These are phyloP conservation scores for Trogon surrucura DNA, from an alignment of 2,113 vertebrate genomes.

Conservation along the genomic window DNA sequence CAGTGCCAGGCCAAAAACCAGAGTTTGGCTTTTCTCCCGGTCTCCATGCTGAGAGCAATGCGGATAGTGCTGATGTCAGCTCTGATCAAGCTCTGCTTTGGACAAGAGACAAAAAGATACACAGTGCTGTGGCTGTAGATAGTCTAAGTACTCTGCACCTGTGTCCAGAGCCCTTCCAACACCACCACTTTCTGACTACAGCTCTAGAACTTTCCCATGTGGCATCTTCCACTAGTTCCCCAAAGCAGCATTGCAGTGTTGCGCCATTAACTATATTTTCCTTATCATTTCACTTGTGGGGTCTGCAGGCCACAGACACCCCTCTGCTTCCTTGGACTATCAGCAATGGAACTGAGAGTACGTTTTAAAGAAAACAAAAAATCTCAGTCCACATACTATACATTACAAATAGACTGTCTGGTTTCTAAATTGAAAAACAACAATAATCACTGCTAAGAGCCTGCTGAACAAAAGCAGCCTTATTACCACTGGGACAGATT, in stretches of 20 bases:
- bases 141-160: not conserved
- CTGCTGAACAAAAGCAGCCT: conserved; percentile 49
- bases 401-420: conserved; percentile 60
- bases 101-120: not conserved
- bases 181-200: not conserved
- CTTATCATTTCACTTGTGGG: not conserved
- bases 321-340: not conserved
- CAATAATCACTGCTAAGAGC: conserved; percentile 47
- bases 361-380: not conserved
- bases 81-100: not conserved
- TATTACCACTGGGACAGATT: conserved; percentile 48
- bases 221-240: not conserved
- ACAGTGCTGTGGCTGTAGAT: not conserved
- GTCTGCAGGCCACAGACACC: not conserved
- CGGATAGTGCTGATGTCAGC: not conserved
- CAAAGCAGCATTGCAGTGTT: not conserved
- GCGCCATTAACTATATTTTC: not conserved
- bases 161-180: not conserved
- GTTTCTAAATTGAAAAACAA: conserved; percentile 52
- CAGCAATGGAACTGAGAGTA: not conserved
- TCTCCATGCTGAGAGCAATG: not conserved
- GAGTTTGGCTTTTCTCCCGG: not conserved
- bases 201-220: not conserved
- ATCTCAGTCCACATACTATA: not conserved
- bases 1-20: not conserved